Evolutionary conservation across 2,797 vertebrate species (phyloP).

Genomic region (Enteromius trimaculatus): DNA sequence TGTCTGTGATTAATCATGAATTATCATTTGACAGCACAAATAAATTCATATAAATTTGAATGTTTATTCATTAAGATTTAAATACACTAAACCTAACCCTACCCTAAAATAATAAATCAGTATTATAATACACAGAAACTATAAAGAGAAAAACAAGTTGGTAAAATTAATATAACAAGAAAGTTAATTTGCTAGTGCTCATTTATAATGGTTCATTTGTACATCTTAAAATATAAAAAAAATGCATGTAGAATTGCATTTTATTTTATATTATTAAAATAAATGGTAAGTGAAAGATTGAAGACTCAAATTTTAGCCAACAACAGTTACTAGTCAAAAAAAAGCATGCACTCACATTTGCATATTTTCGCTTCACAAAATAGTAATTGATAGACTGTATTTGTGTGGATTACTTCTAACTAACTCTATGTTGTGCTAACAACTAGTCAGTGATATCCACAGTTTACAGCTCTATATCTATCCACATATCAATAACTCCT

Average conservation of each 20-base stretch:
- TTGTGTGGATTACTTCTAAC: neutral
- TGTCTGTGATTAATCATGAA: too few species aligned
- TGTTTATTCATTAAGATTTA: neutral
- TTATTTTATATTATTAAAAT: neutral
- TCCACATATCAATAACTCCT: neutral
- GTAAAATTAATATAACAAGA: neutral
- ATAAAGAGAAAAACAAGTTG: neutral
- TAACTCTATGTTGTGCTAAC: neutral
- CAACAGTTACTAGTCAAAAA: neutral
- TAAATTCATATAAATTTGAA: neutral
- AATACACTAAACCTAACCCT: neutral
- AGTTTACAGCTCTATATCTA: neutral
- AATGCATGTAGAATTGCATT: neutral
- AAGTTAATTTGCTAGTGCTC: neutral
- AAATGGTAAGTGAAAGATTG: neutral
- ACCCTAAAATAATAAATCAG: neutral
- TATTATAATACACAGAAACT: neutral
- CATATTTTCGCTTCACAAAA: neutral
- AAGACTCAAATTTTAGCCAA: neutral
- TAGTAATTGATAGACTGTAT: neutral
- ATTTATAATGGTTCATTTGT: neutral
- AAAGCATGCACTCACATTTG: neutral
- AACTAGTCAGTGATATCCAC: neutral
- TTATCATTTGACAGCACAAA: neutral
- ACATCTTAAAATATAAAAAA: neutral